phyloP scores from a whole-genome alignment of 2,888 invertebrate genomes.

The Lepidocyrtoides sp. region DNA sequence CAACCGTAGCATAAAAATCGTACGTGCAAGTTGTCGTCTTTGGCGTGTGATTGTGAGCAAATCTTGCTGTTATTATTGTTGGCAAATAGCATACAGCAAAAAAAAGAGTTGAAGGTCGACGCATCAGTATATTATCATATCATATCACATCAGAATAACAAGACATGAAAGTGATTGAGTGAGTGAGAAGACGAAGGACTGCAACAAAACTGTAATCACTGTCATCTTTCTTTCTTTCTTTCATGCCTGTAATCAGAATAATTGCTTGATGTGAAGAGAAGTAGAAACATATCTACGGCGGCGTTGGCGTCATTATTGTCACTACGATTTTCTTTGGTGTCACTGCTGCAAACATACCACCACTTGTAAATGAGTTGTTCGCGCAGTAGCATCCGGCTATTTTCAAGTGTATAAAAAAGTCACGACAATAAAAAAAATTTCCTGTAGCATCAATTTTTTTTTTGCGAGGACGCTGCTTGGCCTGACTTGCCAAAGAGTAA shows the following conservation, averaged over 20 bases:
- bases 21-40: conserved; percentile 36
- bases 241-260: conserved; percentile 62
- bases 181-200: not conserved
- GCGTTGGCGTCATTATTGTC: not conserved
- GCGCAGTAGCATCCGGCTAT: conserved; percentile 14
- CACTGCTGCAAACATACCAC: not conserved
- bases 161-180: not conserved
- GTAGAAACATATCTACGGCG: not conserved
- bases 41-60: conserved; percentile 13
- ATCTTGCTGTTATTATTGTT: not conserved
- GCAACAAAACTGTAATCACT: conserved; percentile 49
- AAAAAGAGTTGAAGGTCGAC: conserved; percentile 61
- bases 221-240: conserved; percentile 35
- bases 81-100: not conserved
- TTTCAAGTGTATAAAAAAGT: not conserved
- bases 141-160: not conserved
- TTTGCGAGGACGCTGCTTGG: too few relatives aligned
- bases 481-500: too few relatives aligned
- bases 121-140: not conserved
- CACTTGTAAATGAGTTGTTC: not conserved
- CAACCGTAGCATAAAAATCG: not conserved
- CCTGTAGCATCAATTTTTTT: too few relatives aligned
- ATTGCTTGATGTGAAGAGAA: conserved; percentile 59
- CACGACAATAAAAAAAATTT: not conserved
- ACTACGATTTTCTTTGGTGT: not conserved